These are phyloP conservation scores for Salminus brasiliensis DNA, from an alignment of 2,113 vertebrate species.

Conservation along the genomic window DNA sequence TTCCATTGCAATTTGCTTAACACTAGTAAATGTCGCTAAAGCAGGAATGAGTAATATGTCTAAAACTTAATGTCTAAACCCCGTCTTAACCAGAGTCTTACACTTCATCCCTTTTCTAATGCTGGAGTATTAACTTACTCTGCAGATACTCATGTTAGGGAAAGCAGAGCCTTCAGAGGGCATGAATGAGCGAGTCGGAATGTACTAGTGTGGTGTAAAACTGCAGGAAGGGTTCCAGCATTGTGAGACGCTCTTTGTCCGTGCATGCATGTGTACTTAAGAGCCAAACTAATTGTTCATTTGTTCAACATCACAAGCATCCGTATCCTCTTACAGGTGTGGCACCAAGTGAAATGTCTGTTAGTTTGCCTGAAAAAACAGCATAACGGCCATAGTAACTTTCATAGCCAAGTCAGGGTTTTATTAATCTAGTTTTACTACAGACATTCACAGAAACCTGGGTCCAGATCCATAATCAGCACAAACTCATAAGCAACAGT, in stretches of 20 bases:
- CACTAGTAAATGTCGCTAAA: not conserved
- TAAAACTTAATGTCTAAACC: no score
- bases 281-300: slow-evolving; percentile 64
- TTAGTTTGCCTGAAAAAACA: not conserved
- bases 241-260: slow-evolving; percentile 61
- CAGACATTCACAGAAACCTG: not conserved
- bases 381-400: not conserved
- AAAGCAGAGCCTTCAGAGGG: slow-evolving; percentile 7
- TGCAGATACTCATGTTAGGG: not conserved
- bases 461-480: not conserved
- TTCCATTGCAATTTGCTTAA: slow-evolving; percentile 10
- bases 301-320: slow-evolving; percentile 60
- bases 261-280: slow-evolving; percentile 43
- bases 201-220: slow-evolving; percentile 20
- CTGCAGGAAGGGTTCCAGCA: not conserved
- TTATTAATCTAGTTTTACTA: not conserved
- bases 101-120: not conserved
- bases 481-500: not conserved
- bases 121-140: not conserved
- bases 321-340: slow-evolving; percentile 64
- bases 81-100: not conserved
- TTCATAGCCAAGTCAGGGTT: not conserved
- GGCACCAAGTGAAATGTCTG: slow-evolving; percentile 48
- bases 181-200: not conserved
- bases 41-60: not conserved